Evolutionary conservation across 2,113 vertebrate genomes (phyloP).

Genomic region (Hypanus sabinus): DNA sequence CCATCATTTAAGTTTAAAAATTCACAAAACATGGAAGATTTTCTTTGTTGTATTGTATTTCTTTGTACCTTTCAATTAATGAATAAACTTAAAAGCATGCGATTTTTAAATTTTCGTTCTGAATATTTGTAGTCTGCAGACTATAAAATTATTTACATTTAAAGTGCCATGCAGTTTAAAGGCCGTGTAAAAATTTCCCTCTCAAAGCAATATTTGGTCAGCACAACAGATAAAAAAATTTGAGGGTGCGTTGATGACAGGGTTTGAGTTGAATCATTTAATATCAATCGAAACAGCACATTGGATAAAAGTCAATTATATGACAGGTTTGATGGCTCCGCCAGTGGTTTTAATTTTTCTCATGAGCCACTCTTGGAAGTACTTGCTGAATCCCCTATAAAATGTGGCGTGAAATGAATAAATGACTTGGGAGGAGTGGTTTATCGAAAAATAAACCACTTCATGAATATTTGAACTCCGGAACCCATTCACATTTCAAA

Average conservation of each 20-base stretch:
- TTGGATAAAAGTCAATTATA: slow-evolving; percentile 19
- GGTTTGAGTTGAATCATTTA: not conserved
- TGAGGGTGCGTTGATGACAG: not conserved
- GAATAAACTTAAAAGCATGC: too few species aligned
- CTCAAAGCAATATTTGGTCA: too few species aligned
- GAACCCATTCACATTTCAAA: slow-evolving; percentile 33
- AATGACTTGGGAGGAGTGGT: slow-evolving; percentile 37
- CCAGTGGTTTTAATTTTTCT: not conserved
- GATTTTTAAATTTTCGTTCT: too few species aligned
- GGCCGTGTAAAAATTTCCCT: too few species aligned
- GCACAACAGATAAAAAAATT: too few species aligned
- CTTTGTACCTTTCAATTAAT: too few species aligned
- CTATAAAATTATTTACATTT: too few species aligned
- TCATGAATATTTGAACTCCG: slow-evolving; percentile 35
- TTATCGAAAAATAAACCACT: slow-evolving; percentile 34
- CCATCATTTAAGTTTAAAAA: too few species aligned
- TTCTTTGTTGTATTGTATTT: too few species aligned
- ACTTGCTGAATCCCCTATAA: slow-evolving; percentile 25
- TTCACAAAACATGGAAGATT: too few species aligned
- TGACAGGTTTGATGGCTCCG: not conserved
- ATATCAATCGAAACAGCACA: not conserved
- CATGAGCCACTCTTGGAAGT: slow-evolving; percentile 17
- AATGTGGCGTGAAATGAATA: slow-evolving; percentile 31
- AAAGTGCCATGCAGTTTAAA: too few species aligned
- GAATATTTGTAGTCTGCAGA: too few species aligned